Conservation (phyloP, 1,140 invertebrate genomes). For the Hylaeus volcanicus region DNA sequence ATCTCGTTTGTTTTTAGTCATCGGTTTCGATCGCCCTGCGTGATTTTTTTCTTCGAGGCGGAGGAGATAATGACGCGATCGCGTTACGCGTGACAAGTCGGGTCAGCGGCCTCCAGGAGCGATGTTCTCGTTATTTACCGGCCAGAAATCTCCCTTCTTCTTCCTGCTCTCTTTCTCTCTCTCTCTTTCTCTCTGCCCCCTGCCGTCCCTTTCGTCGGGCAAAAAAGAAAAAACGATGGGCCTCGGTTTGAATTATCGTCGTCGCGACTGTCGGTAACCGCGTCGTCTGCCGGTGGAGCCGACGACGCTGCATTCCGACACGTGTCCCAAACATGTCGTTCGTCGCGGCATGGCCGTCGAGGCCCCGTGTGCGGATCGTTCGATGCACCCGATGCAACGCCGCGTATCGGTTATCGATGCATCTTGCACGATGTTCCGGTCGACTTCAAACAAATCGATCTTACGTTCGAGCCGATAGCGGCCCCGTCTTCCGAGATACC, state of each 20-base stretch:
- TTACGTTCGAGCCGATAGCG: not conserved
- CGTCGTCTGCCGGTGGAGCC: constrained; percentile 15
- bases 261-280: constrained; percentile 13
- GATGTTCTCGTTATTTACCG: constrained; percentile 56
- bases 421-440: constrained; percentile 10
- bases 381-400: constrained; percentile 23
- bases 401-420: constrained; percentile 36
- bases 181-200: not conserved
- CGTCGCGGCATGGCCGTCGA: not conserved
- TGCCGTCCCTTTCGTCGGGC: not conserved
- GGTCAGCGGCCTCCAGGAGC: constrained; percentile 54
- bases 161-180: not conserved
- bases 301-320: constrained; percentile 31
- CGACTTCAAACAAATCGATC: constrained; percentile 21
- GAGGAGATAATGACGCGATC: constrained; percentile 44
- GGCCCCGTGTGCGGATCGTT: constrained; percentile 1
- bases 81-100: constrained; percentile 50
- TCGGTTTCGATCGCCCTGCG: constrained; percentile 39
- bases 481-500: not conserved
- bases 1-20: constrained; percentile 24
- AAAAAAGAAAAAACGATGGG: constrained; percentile 32
- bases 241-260: constrained; percentile 50
- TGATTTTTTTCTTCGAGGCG: constrained; percentile 47
- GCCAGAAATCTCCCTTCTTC: constrained; percentile 40
- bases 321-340: constrained; percentile 43